Evolutionary conservation across 2,888 invertebrate genomes (phyloP), one percentile per base, ranked within the genome.

Genomic region (Nycteola revayana): DNA sequence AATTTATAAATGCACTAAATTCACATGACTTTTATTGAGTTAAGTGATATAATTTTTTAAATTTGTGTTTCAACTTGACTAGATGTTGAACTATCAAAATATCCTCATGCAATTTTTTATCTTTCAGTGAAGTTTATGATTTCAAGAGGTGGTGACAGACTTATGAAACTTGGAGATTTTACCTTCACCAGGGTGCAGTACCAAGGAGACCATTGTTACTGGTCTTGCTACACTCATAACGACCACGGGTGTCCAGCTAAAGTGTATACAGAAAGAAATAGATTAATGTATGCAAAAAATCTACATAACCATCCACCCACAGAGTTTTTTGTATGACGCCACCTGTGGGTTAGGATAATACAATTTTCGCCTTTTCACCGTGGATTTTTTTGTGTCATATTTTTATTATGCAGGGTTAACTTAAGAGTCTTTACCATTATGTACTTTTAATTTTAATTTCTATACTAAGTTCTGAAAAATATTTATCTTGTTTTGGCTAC

Each of bases 71-170:
- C 18, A 18, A 18, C 3, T 32, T n/a, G n/a, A n/a, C n/a, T n/a
- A n/a, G n/a, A n/a, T n/a, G n/a, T n/a, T n/a, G n/a, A n/a, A n/a
- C n/a, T n/a, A n/a, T n/a, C n/a, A 38, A 52, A 48, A 37, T 32
- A 28, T 29, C 42, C 49, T 57, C 46, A 51, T 51, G 42, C 34
- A 25, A 23, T 5, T 14, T 7, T 52, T 53, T 58, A 31, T 36
- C 25, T 83, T 87, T 30, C 79, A 89, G 88, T 79, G 7, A 73
- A 71, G 47, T 81, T 87, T 62, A 86, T 89, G 86, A 69, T 73
- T 37, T 86, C 88, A 34, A 72, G 74, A 17, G 71, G 74, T 25
- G 88, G 88, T 8, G 84, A 82, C 51, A 71, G 73, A 26, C 59
- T 89, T 28, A 70, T 89, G 67, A 86, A 81, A 37, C 72, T 85